Percentiles rank a stretch among this genome's conserved stretches.
Conservation (phyloP, 2,797 vertebrate genomes). For the Anguilla pacifica region DNA sequence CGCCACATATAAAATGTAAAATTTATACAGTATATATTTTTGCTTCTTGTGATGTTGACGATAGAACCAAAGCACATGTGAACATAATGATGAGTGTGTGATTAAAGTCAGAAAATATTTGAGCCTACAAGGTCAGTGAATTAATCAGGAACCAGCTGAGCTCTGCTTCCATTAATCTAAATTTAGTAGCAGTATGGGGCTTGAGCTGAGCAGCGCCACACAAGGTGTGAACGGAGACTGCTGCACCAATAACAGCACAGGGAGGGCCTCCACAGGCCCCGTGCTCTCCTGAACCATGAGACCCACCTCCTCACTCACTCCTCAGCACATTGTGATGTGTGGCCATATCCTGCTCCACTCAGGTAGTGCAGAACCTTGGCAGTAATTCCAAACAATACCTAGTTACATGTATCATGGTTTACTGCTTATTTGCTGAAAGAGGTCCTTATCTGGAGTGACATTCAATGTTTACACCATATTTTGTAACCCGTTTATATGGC, state of each 20-base stretch:
- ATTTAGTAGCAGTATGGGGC: conserved; percentile 24
- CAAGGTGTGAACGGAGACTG: conserved; percentile 4
- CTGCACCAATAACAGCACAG: neutral
- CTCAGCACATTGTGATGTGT: neutral
- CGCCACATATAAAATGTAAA: too few species aligned
- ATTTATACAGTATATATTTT: neutral
- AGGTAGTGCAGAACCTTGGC: neutral
- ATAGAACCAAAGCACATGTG: neutral
- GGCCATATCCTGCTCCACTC: neutral
- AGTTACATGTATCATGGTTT: neutral
- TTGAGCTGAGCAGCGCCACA: neutral
- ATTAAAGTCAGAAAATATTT: conserved; percentile 29
- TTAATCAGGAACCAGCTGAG: conserved; percentile 35
- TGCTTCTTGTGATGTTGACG: neutral
- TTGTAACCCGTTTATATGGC: neutral
- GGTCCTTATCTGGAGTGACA: neutral
- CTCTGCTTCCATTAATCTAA: conserved; percentile 30
- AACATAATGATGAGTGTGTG: conserved; percentile 15
- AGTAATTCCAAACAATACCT: neutral
- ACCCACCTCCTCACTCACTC: neutral
- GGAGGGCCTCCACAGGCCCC: neutral
- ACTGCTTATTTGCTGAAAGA: neutral
- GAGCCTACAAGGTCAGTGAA: conserved; percentile 33
- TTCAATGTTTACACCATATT: neutral
- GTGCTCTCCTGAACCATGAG: conserved; percentile 5